Conservation (phyloP, 1,140 invertebrate species). For the Habropoda laboriosa region DNA sequence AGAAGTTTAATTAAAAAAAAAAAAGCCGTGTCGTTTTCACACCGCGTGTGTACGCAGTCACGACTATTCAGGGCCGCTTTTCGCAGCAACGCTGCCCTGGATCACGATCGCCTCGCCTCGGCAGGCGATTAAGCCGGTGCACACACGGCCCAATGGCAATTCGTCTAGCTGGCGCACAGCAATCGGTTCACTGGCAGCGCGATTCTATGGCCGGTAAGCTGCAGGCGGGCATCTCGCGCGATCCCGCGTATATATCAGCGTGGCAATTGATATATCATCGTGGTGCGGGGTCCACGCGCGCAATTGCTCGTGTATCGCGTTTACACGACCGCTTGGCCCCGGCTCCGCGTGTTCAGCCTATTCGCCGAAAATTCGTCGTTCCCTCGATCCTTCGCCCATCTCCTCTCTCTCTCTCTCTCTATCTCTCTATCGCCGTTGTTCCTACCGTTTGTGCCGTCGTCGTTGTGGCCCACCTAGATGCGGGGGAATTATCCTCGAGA, state of each 20-base stretch:
- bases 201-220: conserved; percentile 7
- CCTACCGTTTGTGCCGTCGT: not conserved
- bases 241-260: conserved; percentile 39
- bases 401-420: not conserved
- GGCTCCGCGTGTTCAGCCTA: conserved; percentile 22
- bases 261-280: conserved; percentile 46
- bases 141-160: not conserved
- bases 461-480: too few species aligned
- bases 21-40: too few species aligned
- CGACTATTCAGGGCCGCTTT: not conserved
- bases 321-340: conserved; percentile 29
- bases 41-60: too few species aligned
- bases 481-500: conserved; percentile 62
- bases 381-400: not conserved
- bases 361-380: conserved; percentile 37
- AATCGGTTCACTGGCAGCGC: conserved; percentile 7
- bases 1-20: too few species aligned
- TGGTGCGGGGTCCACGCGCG: conserved; percentile 10
- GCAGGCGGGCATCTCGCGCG: conserved; percentile 16
- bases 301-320: conserved; percentile 43
- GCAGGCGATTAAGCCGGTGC: not conserved
- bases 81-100: not conserved
- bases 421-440: not conserved
- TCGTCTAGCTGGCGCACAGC: conserved; percentile 1
- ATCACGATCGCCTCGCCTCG: not conserved